Evolutionary conservation across 2,797 vertebrate species (phyloP).

Genomic region (Lagodon rhomboides): DNA sequence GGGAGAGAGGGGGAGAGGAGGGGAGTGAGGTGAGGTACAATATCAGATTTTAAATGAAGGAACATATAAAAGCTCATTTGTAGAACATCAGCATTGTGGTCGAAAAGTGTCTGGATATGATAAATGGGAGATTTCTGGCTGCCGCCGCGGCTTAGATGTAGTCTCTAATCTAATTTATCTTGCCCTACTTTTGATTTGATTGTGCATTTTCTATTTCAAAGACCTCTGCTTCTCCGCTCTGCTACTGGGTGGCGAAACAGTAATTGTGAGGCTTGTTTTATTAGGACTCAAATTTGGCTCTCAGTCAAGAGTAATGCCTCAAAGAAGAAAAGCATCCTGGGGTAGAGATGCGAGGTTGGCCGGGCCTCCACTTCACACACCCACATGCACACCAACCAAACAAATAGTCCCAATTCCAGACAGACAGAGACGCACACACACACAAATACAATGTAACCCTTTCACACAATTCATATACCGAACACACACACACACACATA

Average conservation of each 20-base stretch:
- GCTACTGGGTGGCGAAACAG: slow-evolving; percentile 72
- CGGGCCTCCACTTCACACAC: slow-evolving; percentile 50
- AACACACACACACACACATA: slow-evolving; percentile 14
- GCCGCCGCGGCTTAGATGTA: slow-evolving; percentile 75
- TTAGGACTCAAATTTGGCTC: slow-evolving; percentile 78
- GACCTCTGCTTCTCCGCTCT: slow-evolving; percentile 59
- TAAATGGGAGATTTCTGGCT: slow-evolving; percentile 82
- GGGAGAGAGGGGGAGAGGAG: slow-evolving; percentile 32
- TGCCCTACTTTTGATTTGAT: slow-evolving; percentile 84
- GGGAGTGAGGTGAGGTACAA: slow-evolving; percentile 76
- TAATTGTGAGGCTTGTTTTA: slow-evolving; percentile 77
- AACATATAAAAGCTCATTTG: slow-evolving; percentile 83
- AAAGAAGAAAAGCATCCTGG: slow-evolving; percentile 64
- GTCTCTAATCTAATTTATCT: slow-evolving; percentile 83
- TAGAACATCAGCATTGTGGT: slow-evolving; percentile 80
- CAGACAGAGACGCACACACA: slow-evolving; percentile 21
- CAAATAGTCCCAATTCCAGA: slow-evolving; percentile 26
- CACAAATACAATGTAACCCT: slow-evolving; percentile 46
- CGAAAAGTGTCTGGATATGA: slow-evolving; percentile 76
- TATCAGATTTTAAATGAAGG: slow-evolving; percentile 82
- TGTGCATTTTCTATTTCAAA: slow-evolving; percentile 78
- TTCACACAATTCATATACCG: slow-evolving; percentile 35
- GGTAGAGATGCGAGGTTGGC: slow-evolving; percentile 75
- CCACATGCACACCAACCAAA: slow-evolving; percentile 16
- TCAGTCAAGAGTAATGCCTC: slow-evolving; percentile 76